Evolutionary conservation across 2,113 vertebrate species (phyloP), one percentile per base, ranked within the genome.

Genomic region (Microtus pennsylvanicus): DNA sequence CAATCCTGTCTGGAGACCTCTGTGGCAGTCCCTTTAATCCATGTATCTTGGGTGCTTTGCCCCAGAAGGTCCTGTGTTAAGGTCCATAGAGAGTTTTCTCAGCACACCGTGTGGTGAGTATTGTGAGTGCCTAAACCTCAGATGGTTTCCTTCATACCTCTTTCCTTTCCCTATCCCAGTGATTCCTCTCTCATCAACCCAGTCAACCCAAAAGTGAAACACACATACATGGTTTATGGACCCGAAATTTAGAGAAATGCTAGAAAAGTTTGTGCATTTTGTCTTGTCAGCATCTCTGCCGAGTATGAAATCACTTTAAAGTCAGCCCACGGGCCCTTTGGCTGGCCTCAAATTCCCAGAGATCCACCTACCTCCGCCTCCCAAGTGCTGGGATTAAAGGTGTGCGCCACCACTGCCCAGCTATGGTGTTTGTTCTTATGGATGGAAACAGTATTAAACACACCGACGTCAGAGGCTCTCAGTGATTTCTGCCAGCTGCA

Each of bases 381-480:
- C 55, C 55, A 5, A 58, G 55, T 58, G 55, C 16, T 58, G 55
- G 4, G 16, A 58, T 58, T 58, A 58, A 58, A 58, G 55, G 16
- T 1, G 17, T 55, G 16, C 16, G 3, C 52, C 52, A 55, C 52
- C 52, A 55, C 52, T 16, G 16, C 55, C 55, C 55, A 17, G 55
- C 55, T 58, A 58, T 58, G 55, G 55, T 58, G 17, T 58, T 58
- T 58, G 92, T 89, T 70, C 92, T 87, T n/a, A 63, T 1, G 69
- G 70, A 80, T 58, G 7, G 3, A 65, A 65, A 74, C 3, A 5
- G 55, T 5, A 1, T 45, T 72, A 26, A 17, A 35, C 12, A 24
- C 0, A 1, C 1, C 0, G 26, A 26, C 69, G 8, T 16, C 12
- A 35, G 61, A 38, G 22, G 19, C 69, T n/a, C 10, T n/a, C 10